Base-by-base conservation (phyloP, 2,797 vertebrate species). In the Rhynchotus rufescens region DNA sequence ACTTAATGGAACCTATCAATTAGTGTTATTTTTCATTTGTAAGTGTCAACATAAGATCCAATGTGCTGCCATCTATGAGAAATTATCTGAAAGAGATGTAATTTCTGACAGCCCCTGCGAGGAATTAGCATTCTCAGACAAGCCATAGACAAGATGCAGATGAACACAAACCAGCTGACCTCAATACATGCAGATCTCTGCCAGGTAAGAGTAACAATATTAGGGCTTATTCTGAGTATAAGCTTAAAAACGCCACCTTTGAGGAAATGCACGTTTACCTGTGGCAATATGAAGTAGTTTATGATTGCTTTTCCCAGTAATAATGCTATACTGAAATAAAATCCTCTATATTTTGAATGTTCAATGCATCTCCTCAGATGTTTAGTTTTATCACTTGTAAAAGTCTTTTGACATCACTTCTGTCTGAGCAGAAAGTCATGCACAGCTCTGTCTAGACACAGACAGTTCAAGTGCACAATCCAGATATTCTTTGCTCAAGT, bases 121-220 rank as follows among this genome's bases (percentile, higher is more conserved):
- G 99, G 99, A 91, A 98, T 99, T 89, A 98, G 99, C 95, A 96
- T 99, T 98, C 98, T 99, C 95, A 99, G 99, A 98, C 99, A 99
- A 98, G 99, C 99, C 97, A 99, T 99, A 98, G 99, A 99, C 98
- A 99, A 99, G 98, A 99, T 99, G 99, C 99, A 99, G 98, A 99
- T 99, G 99, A 99, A 99, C 97, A 99, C 99, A 98, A 99, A 99
- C 98, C 99, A 99, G 98, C 98, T 99, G 98, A 99, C 99, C 98
- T 99, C 99, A 98, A 98, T 99, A 97, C 99, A 99, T 0, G 99
- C 99, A 92, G 99, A 99, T 98, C 98, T 99, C 95, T 99, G 99
- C 98, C 99, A 99, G 99, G 99, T 99, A 96, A 98, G 98, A 47
- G 26, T 6, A 60, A 32, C 14, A 1, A 32, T 15, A 1, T 5